Evolutionary conservation across 1,140 invertebrate species (phyloP), one percentile per base, ranked within the genome.

Genomic region (Cotesia vestalis): DNA sequence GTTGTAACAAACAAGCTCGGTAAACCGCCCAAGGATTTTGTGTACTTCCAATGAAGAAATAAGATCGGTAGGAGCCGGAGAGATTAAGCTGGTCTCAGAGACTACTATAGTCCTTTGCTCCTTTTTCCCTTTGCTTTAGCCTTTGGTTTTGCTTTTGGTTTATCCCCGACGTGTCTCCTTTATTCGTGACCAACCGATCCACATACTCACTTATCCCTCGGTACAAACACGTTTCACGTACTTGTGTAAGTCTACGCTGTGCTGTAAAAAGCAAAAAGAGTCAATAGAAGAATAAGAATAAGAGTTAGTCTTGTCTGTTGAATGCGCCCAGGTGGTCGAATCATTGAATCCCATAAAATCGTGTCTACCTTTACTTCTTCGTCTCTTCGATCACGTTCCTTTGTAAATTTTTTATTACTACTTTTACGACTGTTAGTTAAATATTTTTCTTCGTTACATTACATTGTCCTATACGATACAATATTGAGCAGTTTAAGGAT

Each of bases 291-390:
- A 40, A 66, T 63, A 60, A 60, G 34, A 61, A 12, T 20, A 12
- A 8, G 11, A 35, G n/a, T n/a, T 11, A 34, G 12, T 11, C 9
- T 34, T 61, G 36, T 59, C 46, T 52, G 5, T 69, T 70, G 76
- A 74, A 76, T 73, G 75, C 69, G 73, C 73, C 78, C 77, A 79
- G 78, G 78, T 78, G 78, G 76, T 75, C 77, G 76, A 67, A 73
- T 72, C 57, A 72, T 74, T 75, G 72, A 76, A 76, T 76, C 76
- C 76, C 66, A 72, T 74, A 74, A 75, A 73, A 73, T 76, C 74
- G 73, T 74, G 75, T 73, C 75, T 73, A 66, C 71, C 62, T 72
- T 40, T 55, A 63, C 55, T 46, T 72, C 63, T 63, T 66, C 20
- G 71, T 17, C 63, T 64, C 62, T 53, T 72, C 71, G 53, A 72